Percentiles rank a stretch among this genome's conserved stretches.
Evolutionary conservation across 2,888 invertebrate genomes (phyloP).

Genomic region (Cryptosula pallasiana): DNA sequence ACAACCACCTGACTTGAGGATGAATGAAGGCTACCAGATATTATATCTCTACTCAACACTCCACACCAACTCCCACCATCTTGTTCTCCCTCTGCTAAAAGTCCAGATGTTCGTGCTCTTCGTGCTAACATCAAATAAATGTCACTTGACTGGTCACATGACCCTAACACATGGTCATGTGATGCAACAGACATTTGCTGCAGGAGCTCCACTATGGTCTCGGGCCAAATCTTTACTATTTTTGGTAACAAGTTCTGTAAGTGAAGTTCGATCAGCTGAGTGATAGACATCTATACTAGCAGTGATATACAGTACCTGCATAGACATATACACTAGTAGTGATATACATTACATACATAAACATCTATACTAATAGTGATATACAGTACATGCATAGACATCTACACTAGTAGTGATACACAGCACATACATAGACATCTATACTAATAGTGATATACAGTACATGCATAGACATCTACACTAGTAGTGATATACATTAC

Average conservation of each 20-base stretch:
- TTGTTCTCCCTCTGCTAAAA: background rate
- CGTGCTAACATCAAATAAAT: slow-evolving; percentile 11
- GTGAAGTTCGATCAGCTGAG: too few relatives aligned
- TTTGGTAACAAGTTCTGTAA: slow-evolving; percentile 11
- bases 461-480: too few relatives aligned
- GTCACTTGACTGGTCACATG: background rate
- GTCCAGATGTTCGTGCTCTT: slow-evolving; percentile 7
- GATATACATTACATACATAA: too few relatives aligned
- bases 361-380: too few relatives aligned
- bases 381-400: too few relatives aligned
- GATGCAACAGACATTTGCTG: background rate
- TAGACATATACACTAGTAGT: too few relatives aligned
- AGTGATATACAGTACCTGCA: too few relatives aligned
- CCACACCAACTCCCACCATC: background rate
- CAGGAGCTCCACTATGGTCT: slow-evolving; percentile 17
- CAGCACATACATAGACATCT: too few relatives aligned
- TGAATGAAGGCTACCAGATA: background rate
- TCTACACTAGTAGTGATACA: too few relatives aligned
- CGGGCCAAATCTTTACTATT: slow-evolving; percentile 13
- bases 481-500: too few relatives aligned
- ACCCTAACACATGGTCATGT: background rate
- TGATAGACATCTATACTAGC: too few relatives aligned
- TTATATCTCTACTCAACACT: background rate
- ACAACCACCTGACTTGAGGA: background rate
- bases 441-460: too few relatives aligned